A percentile compares a stretch with the other conserved stretches of the same genome.
Conservation (phyloP, 2,888 invertebrate genomes). For the Sesamia inferens region DNA sequence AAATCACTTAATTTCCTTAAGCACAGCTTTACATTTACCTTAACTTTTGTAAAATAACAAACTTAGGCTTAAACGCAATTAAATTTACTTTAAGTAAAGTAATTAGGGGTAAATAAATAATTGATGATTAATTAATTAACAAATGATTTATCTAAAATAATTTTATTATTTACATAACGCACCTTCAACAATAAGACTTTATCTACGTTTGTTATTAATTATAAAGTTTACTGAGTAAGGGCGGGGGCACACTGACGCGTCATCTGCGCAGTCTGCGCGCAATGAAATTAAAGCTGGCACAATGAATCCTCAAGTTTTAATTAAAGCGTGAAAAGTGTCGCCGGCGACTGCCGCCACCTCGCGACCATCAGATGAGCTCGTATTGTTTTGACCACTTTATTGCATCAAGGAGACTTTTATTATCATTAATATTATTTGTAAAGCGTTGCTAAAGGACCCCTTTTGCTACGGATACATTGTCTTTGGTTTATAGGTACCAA, state of each 20-base stretch:
- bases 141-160: slow-evolving; percentile 24
- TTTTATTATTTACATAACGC: slow-evolving; percentile 46
- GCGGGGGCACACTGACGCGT: slow-evolving; percentile 58
- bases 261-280: slow-evolving; percentile 69
- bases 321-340: slow-evolving; percentile 77
- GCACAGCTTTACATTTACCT: slow-evolving; percentile 5
- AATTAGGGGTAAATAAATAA: slow-evolving; percentile 10
- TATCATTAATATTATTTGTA: slow-evolving; percentile 24
- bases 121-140: slow-evolving; percentile 1
- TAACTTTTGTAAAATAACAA: slow-evolving; percentile 17
- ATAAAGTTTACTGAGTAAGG: slow-evolving; percentile 61
- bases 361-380: slow-evolving; percentile 52
- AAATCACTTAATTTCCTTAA: background rate
- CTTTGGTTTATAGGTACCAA: background rate
- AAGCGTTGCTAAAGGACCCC: slow-evolving; percentile 1
- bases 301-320: slow-evolving; percentile 83
- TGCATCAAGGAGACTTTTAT: slow-evolving; percentile 34
- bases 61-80: background rate
- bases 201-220: slow-evolving; percentile 67
- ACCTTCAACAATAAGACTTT: slow-evolving; percentile 45
- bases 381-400: slow-evolving; percentile 60
- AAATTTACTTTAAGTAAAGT: background rate
- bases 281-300: slow-evolving; percentile 73
- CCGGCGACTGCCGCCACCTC: slow-evolving; percentile 54
- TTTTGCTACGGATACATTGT: background rate